Percentiles rank a stretch among this genome's conserved stretches.
Conservation (phyloP, 2,797 vertebrate species). For the Eidolon dupreanum region DNA sequence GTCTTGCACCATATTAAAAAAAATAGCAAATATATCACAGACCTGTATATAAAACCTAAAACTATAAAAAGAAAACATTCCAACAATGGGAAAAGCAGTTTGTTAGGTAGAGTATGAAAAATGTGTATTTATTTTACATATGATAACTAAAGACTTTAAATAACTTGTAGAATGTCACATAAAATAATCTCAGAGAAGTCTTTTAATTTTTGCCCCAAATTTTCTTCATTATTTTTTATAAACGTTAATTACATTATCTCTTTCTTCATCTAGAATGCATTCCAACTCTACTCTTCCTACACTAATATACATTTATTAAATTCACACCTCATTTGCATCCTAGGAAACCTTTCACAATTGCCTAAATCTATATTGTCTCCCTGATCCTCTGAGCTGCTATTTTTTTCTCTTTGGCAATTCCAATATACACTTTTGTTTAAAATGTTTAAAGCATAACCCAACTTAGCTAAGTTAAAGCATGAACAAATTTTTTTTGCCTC, state of each 20-base stretch:
- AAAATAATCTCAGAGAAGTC: not conserved
- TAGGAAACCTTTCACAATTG: not conserved
- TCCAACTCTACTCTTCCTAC: not conserved
- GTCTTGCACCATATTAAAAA: not conserved
- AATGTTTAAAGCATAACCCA: not conserved
- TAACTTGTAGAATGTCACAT: not conserved
- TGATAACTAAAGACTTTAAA: not conserved
- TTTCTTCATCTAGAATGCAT: not conserved
- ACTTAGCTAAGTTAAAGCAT: not conserved
- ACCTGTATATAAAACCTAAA: not conserved
- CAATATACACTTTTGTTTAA: not conserved
- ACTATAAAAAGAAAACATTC: not conserved
- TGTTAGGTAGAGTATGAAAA: no score
- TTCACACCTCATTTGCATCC: not conserved
- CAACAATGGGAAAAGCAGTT: not conserved
- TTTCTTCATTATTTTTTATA: not conserved
- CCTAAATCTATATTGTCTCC: not conserved
- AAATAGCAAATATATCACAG: not conserved
- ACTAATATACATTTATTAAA: not conserved
- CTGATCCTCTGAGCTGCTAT: not conserved
- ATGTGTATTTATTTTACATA: not conserved
- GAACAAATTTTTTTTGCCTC: not conserved
- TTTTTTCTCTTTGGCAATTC: not conserved
- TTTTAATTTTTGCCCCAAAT: not conserved
- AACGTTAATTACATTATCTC: not conserved